Base-by-base conservation (phyloP, 1,140 invertebrate genomes). In the Theocolax elegans region DNA sequence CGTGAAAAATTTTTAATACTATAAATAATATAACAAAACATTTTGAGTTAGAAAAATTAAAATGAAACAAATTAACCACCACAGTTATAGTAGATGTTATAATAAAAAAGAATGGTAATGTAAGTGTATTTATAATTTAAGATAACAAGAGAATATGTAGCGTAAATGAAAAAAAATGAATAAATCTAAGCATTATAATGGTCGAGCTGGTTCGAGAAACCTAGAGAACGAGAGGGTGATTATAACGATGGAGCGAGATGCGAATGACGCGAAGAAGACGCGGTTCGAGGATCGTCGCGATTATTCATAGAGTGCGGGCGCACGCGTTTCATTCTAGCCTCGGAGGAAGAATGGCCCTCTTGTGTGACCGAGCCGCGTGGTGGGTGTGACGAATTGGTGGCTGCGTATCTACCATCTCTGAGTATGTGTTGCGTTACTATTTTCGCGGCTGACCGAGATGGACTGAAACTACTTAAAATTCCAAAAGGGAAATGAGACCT, bases 251-350 rank as follows among this genome's bases (percentile, higher is more conserved):
- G 42, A 15, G 53, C 12, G 23, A 4, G 53, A 25, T 25, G n/a
- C 27, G 25, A 7, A 29, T 21, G 42, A 27, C 9, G 27, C 25
- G 42, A 1, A 2, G 10, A 8, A 56, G 53, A 3, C 15, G 1
- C 7, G 49, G 65, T 29, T 63, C 48, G 29, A 27, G 65, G 42
- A 59, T 66, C 17, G 51, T 46, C 27, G 65, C 42, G 54, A 67
- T 67, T 67, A 67, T 67, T 67, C 65, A 67, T 59, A 66, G 62
- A n/a, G 19, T 70, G 68, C 72, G 69, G 17, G 13, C 65, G 62
- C 25, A 10, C n/a, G n/a, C n/a, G 13, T n/a, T 62, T 31, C 25
- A 54, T 65, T 65, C 63, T 54, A 63, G 17, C 46, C 58, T 62
- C 40, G 40, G 13, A 15, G 48, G 31, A 66, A 66, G 64, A 66